Evolutionary conservation across 2,797 vertebrate species (phyloP).

Genomic region (Microctenopoma stevenorrisi): DNA sequence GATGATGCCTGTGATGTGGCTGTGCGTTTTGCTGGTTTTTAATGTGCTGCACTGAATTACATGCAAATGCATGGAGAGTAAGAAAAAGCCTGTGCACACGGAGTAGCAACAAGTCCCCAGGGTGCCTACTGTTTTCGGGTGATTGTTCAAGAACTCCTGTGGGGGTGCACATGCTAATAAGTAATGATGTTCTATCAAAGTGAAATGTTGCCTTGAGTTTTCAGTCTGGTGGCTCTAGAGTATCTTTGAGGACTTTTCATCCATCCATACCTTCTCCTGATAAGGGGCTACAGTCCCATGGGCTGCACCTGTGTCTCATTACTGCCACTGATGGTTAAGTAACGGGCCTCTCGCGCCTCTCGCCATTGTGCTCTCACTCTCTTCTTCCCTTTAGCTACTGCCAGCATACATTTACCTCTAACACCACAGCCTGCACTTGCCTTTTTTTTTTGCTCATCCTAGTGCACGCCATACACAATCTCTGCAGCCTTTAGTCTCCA

Average conservation of each 20-base stretch:
- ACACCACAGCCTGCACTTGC: slow-evolving; percentile 44
- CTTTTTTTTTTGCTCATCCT: slow-evolving; percentile 33
- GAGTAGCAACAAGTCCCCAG: slow-evolving; percentile 54
- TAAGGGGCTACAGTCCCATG: slow-evolving; percentile 43
- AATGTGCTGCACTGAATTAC: slow-evolving; percentile 61
- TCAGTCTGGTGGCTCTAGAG: slow-evolving; percentile 28
- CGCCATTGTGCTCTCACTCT: slow-evolving; percentile 58
- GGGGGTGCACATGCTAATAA: slow-evolving; percentile 63
- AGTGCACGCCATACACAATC: slow-evolving; percentile 42
- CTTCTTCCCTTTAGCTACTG: slow-evolving; percentile 72
- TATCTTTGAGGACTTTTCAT: slow-evolving; percentile 37
- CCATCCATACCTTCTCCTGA: slow-evolving; percentile 41
- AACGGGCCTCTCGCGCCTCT: slow-evolving; percentile 62
- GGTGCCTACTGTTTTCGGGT: slow-evolving; percentile 55
- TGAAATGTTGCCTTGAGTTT: slow-evolving; percentile 46
- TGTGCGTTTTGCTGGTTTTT: slow-evolving; percentile 55
- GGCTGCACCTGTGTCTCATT: slow-evolving; percentile 80
- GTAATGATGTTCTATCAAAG: slow-evolving; percentile 69
- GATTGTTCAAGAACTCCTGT: slow-evolving; percentile 61
- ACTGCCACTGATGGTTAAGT: slow-evolving; percentile 69
- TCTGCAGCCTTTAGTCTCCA: slow-evolving; percentile 35
- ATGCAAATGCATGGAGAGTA: slow-evolving; percentile 58
- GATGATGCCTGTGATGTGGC: slow-evolving; percentile 47
- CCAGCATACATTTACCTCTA: slow-evolving; percentile 77
- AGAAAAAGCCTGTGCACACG: slow-evolving; percentile 34